Conservation (phyloP, 2,113 vertebrate species). For the Trogon surrucura region DNA sequence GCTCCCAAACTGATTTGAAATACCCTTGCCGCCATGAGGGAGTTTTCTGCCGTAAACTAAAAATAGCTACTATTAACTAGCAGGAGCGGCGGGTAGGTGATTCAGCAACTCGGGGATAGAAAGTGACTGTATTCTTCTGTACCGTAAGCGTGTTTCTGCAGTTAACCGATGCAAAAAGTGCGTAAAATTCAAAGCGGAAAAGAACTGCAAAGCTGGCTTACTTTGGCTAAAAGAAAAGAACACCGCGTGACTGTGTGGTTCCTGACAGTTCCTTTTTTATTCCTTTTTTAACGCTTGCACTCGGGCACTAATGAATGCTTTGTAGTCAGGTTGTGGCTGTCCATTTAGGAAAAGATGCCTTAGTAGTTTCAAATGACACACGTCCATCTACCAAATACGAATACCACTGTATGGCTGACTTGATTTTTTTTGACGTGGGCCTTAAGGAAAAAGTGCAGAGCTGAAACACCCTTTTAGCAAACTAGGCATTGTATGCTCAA, state of each 20-base stretch:
- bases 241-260: background rate
- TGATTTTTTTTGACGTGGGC: background rate
- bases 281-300: constrained; percentile 7
- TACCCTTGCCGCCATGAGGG: constrained; percentile 13
- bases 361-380: background rate
- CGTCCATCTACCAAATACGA: background rate
- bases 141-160: background rate
- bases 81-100: constrained; percentile 17
- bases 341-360: background rate
- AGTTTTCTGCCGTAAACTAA: constrained; percentile 60
- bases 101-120: constrained; percentile 13
- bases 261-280: constrained; percentile 2
- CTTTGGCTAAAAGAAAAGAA: constrained; percentile 10
- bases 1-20: constrained; percentile 37
- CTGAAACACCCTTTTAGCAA: background rate
- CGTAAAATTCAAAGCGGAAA: background rate
- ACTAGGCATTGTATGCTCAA: background rate
- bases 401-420: background rate
- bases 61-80: constrained; percentile 66
- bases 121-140: background rate
- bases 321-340: background rate
- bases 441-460: background rate
- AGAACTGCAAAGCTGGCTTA: constrained; percentile 8
- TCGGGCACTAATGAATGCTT: background rate
- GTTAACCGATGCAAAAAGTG: constrained; percentile 40